Evolutionary conservation across 2,888 invertebrate species (phyloP), one percentile per base, ranked within the genome.

Genomic region (Acheta domesticus): DNA sequence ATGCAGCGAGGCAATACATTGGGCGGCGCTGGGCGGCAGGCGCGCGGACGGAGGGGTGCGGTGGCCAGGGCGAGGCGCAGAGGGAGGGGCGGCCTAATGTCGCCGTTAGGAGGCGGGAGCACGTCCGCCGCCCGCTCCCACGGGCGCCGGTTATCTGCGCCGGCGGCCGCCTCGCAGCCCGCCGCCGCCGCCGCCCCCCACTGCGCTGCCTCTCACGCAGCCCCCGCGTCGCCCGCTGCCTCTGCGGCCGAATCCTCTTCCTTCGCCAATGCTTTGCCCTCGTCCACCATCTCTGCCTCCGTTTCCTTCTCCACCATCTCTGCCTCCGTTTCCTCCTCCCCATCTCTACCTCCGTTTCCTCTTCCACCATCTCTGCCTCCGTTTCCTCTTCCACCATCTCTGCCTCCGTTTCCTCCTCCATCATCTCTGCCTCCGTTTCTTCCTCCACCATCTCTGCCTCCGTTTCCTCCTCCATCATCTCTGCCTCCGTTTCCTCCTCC

Each of bases 121-220:
- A 62, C 62, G 62, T 62, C 62, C 62, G 62, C 62, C n/a, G 14
- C 62, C 62, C 62, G 62, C 62, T 62, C 62, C 62, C 62, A 14
- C 14, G 62, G 62, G 62, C n/a, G 62, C n/a, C 62, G n/a, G 62
- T 62, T 62, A 62, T 62, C 62, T 62, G 62, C 62, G 62, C 62
- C 14, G 16, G 0, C 5, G 5, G 5, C 36, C n/a, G 62, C 62
- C 14, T 14, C 62, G 11, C 11, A 8, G 0, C 62, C 62, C 14
- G n/a, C 62, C 62, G 5, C 12, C 3, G 62, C 62, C 16, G 11
- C 16, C 62, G 0, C 62, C 14, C 1, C 36, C 36, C 4, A 0
- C 62, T 11, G 62, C 3, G 62, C 19, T 62, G 2, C 62, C 12
- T 5, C 19, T 62, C 14, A 12, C 14, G 2, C 62, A 62, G 19